Evolutionary conservation across 2,888 invertebrate species (phyloP).

Genomic region (Diogma glabrata): DNA sequence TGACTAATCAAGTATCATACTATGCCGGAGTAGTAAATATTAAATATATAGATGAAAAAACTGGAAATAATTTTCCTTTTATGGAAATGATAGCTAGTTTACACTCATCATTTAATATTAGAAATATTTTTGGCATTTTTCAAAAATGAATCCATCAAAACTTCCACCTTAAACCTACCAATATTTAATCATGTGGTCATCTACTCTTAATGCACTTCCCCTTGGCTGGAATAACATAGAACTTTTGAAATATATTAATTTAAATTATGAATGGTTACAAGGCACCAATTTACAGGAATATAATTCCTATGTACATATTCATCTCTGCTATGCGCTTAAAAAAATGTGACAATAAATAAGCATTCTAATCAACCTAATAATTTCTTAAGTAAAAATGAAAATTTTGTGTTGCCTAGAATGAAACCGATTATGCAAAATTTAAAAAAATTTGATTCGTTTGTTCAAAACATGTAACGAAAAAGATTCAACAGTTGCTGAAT

Average conservation of each 20-base stretch:
- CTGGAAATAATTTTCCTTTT: not conserved
- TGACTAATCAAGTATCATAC: not conserved
- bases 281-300: not conserved
- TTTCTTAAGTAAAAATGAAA: not conserved
- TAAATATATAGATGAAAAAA: not conserved
- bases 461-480: not conserved
- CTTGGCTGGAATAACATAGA: not conserved
- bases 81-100: not conserved
- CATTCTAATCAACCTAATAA: not conserved
- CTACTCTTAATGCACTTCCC: not conserved
- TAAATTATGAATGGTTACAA: not conserved
- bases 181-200: not conserved
- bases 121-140: not conserved
- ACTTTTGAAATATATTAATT: not conserved
- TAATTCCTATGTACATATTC: not conserved
- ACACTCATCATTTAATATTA: not conserved
- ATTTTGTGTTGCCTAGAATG: not conserved
- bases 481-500: not conserved
- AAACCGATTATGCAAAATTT: not conserved
- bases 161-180: not conserved
- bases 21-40: not conserved
- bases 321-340: slow-evolving; percentile 1
- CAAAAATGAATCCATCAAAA: not conserved
- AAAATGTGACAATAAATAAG: not conserved
- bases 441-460: not conserved